These are phyloP conservation scores for Molossus molossus DNA, from an alignment of 2,797 vertebrate species.

Conservation along the genomic window DNA sequence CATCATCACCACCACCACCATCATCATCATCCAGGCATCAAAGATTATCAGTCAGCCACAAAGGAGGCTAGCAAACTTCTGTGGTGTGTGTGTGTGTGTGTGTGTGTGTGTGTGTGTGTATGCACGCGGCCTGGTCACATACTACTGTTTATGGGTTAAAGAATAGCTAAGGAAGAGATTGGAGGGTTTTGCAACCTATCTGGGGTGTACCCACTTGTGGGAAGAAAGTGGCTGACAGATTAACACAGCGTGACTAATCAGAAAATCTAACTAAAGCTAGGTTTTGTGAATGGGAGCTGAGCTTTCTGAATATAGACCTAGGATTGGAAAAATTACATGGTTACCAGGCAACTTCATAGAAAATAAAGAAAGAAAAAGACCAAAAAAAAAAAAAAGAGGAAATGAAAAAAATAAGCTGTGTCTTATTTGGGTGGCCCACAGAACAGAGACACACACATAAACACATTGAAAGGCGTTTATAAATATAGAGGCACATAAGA, in stretches of 20 bases:
- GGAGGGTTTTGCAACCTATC: not conserved
- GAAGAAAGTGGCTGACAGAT: not conserved
- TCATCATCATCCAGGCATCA: not conserved
- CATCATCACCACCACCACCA: not conserved
- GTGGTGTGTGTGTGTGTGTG: not conserved
- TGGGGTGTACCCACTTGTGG: not conserved
- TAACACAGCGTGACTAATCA: not conserved
- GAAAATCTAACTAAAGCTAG: not conserved
- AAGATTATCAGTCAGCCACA: not conserved
- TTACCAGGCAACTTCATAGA: not conserved
- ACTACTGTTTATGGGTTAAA: not conserved
- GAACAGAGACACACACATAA: conserved; percentile 35
- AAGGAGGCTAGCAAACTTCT: conserved; percentile 54
- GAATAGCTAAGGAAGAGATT: not conserved
- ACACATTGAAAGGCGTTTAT: conserved; percentile 17
- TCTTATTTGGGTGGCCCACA: conserved; percentile 17
- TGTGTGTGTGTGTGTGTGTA: not conserved
- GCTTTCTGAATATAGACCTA: not conserved
- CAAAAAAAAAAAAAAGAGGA: not conserved
- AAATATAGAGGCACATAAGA: not conserved
- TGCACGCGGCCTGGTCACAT: not conserved
- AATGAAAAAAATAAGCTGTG: not conserved
- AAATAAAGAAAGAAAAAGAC: not conserved
- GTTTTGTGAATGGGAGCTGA: not conserved
- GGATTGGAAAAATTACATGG: not conserved